Conservation (phyloP, 2,113 vertebrate species). For the Cochlearius cochlearius region DNA sequence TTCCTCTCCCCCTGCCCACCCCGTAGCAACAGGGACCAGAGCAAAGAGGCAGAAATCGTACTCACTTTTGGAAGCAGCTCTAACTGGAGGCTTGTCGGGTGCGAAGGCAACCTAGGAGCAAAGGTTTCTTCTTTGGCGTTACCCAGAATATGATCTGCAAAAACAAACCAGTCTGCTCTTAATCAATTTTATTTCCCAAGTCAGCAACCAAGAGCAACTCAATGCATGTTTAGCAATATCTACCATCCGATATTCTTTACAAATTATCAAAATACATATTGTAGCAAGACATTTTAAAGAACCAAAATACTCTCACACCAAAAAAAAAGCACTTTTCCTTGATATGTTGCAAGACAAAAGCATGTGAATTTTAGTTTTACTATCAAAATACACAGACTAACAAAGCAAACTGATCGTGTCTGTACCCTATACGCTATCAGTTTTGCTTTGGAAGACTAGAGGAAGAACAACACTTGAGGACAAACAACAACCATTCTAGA, state of each 20-base stretch:
- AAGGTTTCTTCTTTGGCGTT: fast-evolving
- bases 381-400: background rate
- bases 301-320: background rate
- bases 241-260: background rate
- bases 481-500: background rate
- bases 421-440: background rate
- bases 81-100: background rate
- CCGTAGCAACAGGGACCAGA: background rate
- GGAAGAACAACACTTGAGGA: background rate
- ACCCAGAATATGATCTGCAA: background rate
- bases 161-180: background rate
- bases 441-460: background rate
- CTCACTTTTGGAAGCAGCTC: background rate
- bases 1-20: background rate
- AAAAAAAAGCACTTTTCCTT: background rate
- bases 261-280: background rate
- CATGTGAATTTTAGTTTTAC: background rate
- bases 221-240: background rate
- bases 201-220: background rate
- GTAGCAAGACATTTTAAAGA: background rate
- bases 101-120: background rate
- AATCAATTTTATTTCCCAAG: background rate
- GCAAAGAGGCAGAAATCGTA: background rate
- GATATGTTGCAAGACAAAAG: background rate
- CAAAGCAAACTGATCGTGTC: background rate